Evolutionary conservation across 2,113 vertebrate genomes (phyloP), one percentile per base, ranked within the genome.

Genomic region (Psittacara wagleri): DNA sequence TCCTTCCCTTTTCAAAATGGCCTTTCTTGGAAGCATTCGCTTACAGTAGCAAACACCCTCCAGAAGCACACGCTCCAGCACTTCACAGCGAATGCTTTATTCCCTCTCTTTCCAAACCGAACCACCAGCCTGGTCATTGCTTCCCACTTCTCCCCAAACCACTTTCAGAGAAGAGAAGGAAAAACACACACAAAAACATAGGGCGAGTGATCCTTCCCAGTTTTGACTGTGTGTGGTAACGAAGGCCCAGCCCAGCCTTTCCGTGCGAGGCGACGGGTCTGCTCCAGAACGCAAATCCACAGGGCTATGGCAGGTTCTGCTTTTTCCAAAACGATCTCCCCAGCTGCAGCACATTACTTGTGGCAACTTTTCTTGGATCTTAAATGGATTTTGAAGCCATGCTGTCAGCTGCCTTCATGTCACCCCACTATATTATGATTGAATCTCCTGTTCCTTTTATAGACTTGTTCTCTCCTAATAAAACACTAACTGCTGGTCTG

Each of bases 381-480:
- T 95, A 97, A 97, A 98, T 97, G 97, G 97, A 96, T 98, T 98
- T 98, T 97, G 98, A 97, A 98, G 97, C 95, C 97, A 85, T 94
- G 96, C 97, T 97, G 98, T 98, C 98, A 98, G 97, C 97, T 98
- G 98, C 97, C 98, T 98, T 94, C 97, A 96, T 98, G 98, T 98
- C 97, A 97, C 98, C 97, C 97, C 85, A 85, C 97, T 98, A 94
- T 83, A 90, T 95, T 97, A 97, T 97, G 97, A 98, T 98, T 98
- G 98, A 98, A 97, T 96, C 97, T 96, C 98, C 98, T 98, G 98
- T 97, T 98, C 97, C 98, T 98, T 98, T 98, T 98, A 98, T 98
- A 98, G 98, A 98, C 97, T 98, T 98, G 98, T 98, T 98, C 98
- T 98, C 98, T 98, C 97, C 98, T 98, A 98, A 98, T 98, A 98